Percentiles rank a stretch among this genome's conserved stretches.
phyloP scores from a whole-genome alignment of 2,113 vertebrate genomes.

The Copsychus sechellarum region DNA sequence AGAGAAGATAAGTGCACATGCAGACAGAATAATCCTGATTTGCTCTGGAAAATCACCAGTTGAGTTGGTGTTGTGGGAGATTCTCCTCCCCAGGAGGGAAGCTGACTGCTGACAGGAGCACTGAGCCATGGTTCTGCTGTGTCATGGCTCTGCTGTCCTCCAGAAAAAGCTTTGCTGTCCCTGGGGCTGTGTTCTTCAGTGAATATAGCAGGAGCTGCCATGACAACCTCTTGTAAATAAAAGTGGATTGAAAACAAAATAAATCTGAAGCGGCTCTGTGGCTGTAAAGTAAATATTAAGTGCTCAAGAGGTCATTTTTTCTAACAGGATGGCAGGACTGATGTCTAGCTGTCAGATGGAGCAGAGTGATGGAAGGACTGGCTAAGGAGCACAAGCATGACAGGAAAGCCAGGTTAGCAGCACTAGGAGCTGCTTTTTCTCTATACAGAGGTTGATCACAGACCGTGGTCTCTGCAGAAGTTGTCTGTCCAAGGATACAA shows the following conservation, averaged over 20 bases:
- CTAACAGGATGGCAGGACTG: background rate
- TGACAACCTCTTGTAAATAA: constrained; percentile 9
- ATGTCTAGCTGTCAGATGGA: background rate
- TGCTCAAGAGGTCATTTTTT: background rate
- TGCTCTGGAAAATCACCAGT: background rate
- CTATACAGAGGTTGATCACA: no score
- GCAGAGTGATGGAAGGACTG: rapidly evolving
- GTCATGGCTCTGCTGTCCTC: background rate
- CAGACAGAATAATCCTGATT: background rate
- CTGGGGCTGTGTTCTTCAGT: background rate
- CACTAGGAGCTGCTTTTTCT: background rate
- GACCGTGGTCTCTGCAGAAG: background rate
- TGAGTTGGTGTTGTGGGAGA: background rate
- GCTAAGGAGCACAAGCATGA: background rate
- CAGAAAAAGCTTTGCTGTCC: background rate
- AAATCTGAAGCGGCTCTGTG: background rate
- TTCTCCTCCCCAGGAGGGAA: background rate
- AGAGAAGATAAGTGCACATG: background rate
- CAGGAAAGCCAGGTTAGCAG: background rate
- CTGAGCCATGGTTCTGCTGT: background rate
- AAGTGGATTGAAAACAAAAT: background rate
- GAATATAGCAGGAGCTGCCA: background rate
- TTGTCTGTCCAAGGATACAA: background rate
- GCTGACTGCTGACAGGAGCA: background rate
- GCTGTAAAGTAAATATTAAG: background rate